Percentiles rank a stretch among this genome's conserved stretches.
These are phyloP conservation scores for Mola mola DNA, from an alignment of 2,113 vertebrate species.

Conservation along the genomic window DNA sequence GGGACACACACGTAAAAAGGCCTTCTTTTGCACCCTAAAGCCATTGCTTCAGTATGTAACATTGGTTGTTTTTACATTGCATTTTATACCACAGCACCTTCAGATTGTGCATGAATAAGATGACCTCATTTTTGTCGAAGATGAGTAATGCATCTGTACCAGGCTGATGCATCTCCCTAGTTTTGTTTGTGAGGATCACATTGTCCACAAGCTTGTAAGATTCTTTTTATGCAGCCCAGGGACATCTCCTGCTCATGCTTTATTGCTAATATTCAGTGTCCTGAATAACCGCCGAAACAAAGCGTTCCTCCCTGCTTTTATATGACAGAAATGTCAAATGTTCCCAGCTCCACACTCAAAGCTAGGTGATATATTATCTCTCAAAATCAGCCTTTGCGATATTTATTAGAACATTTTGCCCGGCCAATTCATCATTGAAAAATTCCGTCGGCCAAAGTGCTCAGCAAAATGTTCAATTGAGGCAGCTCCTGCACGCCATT, in stretches of 20 bases:
- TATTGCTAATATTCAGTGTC: slow-evolving; percentile 61
- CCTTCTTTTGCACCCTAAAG: too few relatives aligned
- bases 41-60: background rate
- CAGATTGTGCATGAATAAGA: background rate
- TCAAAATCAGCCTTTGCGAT: slow-evolving; percentile 57
- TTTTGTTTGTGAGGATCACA: slow-evolving; percentile 41
- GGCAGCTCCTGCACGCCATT: slow-evolving; percentile 4
- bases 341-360: slow-evolving; percentile 38
- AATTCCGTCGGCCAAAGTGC: slow-evolving; percentile 29
- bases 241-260: slow-evolving; percentile 29
- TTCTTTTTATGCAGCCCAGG: slow-evolving; percentile 31
- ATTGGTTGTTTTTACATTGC: background rate
- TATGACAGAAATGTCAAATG: slow-evolving; percentile 69
- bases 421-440: slow-evolving; percentile 65
- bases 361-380: slow-evolving; percentile 61
- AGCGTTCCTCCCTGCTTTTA: slow-evolving; percentile 51
- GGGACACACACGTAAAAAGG: too few relatives aligned
- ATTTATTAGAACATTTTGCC: slow-evolving; percentile 58
- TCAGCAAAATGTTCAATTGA: slow-evolving; percentile 34
- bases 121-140: slow-evolving; percentile 10
- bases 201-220: slow-evolving; percentile 24
- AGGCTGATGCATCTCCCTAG: slow-evolving; percentile 9
- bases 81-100: background rate
- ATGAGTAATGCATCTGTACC: slow-evolving; percentile 49
- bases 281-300: slow-evolving; percentile 59